phyloP scores from a whole-genome alignment of 1,140 invertebrate genomes.

The Drusus annulatus region DNA sequence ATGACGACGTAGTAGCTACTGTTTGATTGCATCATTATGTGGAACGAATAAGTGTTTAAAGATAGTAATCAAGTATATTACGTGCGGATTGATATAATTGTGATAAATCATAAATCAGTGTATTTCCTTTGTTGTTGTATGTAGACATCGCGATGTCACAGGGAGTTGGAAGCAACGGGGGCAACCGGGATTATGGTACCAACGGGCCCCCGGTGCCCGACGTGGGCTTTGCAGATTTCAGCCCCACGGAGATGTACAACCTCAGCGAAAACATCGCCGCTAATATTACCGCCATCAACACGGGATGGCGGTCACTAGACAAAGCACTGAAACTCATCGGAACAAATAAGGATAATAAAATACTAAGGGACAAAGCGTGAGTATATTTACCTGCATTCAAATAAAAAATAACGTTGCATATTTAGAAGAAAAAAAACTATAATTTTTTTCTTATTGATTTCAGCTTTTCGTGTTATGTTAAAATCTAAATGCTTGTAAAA shows the following conservation, averaged over 20 bases:
- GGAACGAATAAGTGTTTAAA: conserved; percentile 22
- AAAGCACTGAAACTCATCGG: conserved; percentile 83
- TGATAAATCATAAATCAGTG: background rate
- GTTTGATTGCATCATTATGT: conserved; percentile 7
- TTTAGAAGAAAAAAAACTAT: too few relatives aligned
- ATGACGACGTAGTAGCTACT: conserved; percentile 18
- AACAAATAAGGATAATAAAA: conserved; percentile 80
- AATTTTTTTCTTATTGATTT: too few relatives aligned
- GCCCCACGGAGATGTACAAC: conserved; percentile 82
- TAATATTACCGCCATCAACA: conserved; percentile 85
- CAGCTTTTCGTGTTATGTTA: too few relatives aligned
- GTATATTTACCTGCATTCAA: background rate
- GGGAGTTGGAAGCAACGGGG: conserved; percentile 62
- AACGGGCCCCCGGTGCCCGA: conserved; percentile 72
- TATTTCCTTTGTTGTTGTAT: conserved; percentile 51
- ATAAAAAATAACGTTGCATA: too few relatives aligned
- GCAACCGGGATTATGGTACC: conserved; percentile 71
- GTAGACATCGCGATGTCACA: conserved; percentile 64
- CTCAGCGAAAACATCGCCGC: conserved; percentile 83
- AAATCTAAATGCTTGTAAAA: too few relatives aligned
- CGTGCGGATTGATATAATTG: background rate
- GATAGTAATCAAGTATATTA: background rate
- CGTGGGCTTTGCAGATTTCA: conserved; percentile 78
- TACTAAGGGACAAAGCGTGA: conserved; percentile 62
- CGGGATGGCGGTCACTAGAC: conserved; percentile 79